Base-by-base conservation (phyloP, 2,797 vertebrate species). In the Mus minutoides region DNA sequence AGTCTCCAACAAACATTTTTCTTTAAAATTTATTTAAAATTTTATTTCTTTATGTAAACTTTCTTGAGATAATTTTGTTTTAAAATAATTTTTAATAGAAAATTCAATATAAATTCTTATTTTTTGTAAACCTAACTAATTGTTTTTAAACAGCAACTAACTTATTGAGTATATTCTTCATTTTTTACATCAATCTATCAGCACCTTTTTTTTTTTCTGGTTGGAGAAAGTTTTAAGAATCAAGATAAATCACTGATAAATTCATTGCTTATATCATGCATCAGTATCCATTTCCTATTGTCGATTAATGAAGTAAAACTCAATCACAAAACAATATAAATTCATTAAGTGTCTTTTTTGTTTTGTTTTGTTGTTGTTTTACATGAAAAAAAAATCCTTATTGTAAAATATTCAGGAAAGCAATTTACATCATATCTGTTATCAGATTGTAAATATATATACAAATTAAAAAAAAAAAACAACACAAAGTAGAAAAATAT, bases 21-120 rank as follows among this genome's bases (percentile, higher is more conserved):
- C 21, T 86, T 96, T 21, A 88, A 56, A 78, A 9, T 88, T 84
- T 75, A 52, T 43, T 90, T 22, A 88, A 84, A 94, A 87, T 93
- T 46, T 54, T 69, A 37, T 84, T 7, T 85, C 14, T 73, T 71
- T 26, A 49, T 75, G 3, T 0, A 75, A 12, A 75, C 11, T 56
- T 80, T 80, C 19, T 40, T 77, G 11, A 96, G 67, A 88, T 88
- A 88, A 22, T 29, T 58, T 0, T 6, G 7, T 71, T 43, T 31
- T 52, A 87, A 92, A 76, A 62, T 58, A 17, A 3, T 54, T n/a
- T 88, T 85, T 93, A 77, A 3, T 85, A 91, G 11, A 7, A 0
- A 16, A 92, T 54, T 86, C 69, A 82, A 58, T 22, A 60, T 7
- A 34, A 71, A 76, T 88, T 83, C 2, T 54, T 79, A 84, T 24